phyloP scores from a whole-genome alignment of 1,140 invertebrate species.

The Drosophila ananassae region DNA sequence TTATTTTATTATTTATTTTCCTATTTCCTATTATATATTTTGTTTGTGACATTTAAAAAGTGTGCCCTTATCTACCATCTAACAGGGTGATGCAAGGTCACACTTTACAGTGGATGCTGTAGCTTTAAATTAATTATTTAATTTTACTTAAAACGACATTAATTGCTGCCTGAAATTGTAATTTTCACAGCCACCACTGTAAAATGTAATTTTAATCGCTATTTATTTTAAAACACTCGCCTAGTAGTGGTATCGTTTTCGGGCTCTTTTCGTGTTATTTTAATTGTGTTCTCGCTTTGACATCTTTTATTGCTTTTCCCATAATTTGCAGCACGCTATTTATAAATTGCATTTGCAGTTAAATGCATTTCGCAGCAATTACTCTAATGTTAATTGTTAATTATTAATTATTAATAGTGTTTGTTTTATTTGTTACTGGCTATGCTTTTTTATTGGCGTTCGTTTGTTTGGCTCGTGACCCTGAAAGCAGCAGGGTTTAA shows the following conservation, averaged over 20 bases:
- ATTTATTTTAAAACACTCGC: constrained; percentile 8
- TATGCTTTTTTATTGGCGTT: constrained; percentile 14
- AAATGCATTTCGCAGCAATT: constrained; percentile 43
- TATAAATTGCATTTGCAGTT: constrained; percentile 20
- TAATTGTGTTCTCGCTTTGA: constrained; percentile 36
- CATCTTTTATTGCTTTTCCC: constrained; percentile 55
- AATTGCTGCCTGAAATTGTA: neutral
- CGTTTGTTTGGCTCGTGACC: constrained; percentile 13
- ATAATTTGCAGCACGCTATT: constrained; percentile 60
- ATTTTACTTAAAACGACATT: too few species aligned
- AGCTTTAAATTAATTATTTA: too few species aligned
- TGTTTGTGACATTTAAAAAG: neutral
- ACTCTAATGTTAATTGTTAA: constrained; percentile 43
- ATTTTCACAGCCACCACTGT: constrained; percentile 5
- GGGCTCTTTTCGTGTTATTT: constrained; percentile 17
- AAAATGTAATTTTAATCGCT: constrained; percentile 28
- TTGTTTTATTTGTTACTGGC: constrained; percentile 8
- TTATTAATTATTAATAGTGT: constrained; percentile 5
- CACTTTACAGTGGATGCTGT: neutral
- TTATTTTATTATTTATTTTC: neutral
- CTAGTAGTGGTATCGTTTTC: too few species aligned
- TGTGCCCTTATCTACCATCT: neutral
- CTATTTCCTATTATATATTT: neutral
- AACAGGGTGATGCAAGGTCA: neutral
- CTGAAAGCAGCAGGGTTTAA: constrained; percentile 37